A percentile compares a stretch with the other conserved stretches of the same genome.
phyloP scores from a whole-genome alignment of 1,140 invertebrate genomes.

The Pectinophora gossypiella region DNA sequence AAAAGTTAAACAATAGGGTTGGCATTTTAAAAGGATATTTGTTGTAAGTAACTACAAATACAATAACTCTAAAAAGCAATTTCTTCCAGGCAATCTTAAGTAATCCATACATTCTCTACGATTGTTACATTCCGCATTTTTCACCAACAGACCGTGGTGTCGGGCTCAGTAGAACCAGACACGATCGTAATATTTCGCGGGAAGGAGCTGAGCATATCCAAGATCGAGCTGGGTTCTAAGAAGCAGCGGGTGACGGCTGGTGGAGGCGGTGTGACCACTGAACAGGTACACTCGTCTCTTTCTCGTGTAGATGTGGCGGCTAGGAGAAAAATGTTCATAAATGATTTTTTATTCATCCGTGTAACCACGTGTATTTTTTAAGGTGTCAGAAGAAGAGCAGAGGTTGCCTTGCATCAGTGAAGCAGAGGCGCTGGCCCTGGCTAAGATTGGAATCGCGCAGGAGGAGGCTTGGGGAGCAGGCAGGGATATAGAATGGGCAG shows the following conservation, averaged over 20 bases:
- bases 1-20: too few relatives aligned
- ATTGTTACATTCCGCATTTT: too few relatives aligned
- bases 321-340: too few relatives aligned
- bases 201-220: conserved; percentile 65
- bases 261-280: conserved; percentile 42
- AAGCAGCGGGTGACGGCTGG: conserved; percentile 68
- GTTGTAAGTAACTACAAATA: too few relatives aligned
- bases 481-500: conserved; percentile 87
- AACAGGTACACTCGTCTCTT: too few relatives aligned
- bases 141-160: conserved; percentile 87
- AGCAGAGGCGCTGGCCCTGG: conserved; percentile 70
- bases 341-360: too few relatives aligned
- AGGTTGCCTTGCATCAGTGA: conserved; percentile 72
- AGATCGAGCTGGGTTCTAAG: conserved; percentile 77
- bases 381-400: conserved; percentile 56
- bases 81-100: too few relatives aligned
- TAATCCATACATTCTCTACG: too few relatives aligned
- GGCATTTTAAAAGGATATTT: too few relatives aligned
- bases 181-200: conserved; percentile 78
- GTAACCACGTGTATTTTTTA: too few relatives aligned
- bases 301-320: too few relatives aligned
- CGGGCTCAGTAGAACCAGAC: conserved; percentile 84
- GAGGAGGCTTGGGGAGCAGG: conserved; percentile 80
- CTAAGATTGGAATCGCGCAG: conserved; percentile 76
- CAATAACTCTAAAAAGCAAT: too few relatives aligned